Evolutionary conservation across 2,888 invertebrate genomes (phyloP), one percentile per base, ranked within the genome.

Genomic region (Petrolisthes manimaculis): DNA sequence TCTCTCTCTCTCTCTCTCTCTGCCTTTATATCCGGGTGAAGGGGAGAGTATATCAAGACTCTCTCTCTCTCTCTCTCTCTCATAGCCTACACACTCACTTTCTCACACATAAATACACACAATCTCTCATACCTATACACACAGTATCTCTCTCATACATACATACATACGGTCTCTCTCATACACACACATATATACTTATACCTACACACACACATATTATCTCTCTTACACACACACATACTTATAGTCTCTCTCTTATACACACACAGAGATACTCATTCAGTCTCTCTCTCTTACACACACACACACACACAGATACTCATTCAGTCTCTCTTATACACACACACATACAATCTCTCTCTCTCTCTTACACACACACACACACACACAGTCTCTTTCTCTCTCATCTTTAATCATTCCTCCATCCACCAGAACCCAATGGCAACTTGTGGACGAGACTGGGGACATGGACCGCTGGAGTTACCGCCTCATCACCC

Each of bases 401-500:
- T 74, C 18, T n/a, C n/a, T 74, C n/a, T 74, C 24, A 12, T 21
- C 74, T 74, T n/a, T 8, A 74, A 9, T 61, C 0, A 9, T 61
- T 61, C 61, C 61, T 61, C 61, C 61, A 61, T 61, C 61, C 61
- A 81, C 14, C 85, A 87, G 87, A 24, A 61, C 74, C 56, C 80
- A 69, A 12, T 89, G 89, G 89, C 82, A 89, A 67, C 82, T 89
- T 9, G 56, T 87, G 56, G 87, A 86, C n/a, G 96, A 96, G 92
- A 94, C 94, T 90, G 95, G 95, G 3, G 95, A 95, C 92, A 94
- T 94, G 91, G 95, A 95, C 81, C 94, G 95, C 91, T 96, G 96
- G 96, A 95, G 95, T 91, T 96, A 96, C 92, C 94, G 95, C 0
- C 95, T 95, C 0, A 92, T 94, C 89, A 96, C 96, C 92, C 94